phyloP scores from a whole-genome alignment of 1,140 invertebrate genomes.

The Platorchestia sp. region DNA sequence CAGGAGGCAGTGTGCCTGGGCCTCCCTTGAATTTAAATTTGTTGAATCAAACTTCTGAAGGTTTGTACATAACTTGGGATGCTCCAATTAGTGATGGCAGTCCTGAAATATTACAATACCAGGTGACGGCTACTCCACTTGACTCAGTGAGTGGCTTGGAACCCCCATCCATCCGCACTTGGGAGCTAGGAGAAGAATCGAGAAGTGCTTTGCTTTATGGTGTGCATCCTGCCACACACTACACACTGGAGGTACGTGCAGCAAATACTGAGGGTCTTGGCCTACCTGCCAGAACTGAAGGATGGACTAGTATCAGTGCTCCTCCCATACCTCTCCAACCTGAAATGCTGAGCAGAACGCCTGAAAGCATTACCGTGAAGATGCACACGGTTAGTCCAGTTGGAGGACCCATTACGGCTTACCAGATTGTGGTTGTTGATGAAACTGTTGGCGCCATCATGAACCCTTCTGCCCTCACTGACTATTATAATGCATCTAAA shows the following conservation, averaged over 20 bases:
- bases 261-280: conserved; percentile 77
- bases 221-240: conserved; percentile 80
- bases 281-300: conserved; percentile 72
- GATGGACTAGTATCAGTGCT: conserved; percentile 79
- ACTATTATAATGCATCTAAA: conserved; percentile 75
- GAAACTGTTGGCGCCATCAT: conserved; percentile 75
- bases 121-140: conserved; percentile 58
- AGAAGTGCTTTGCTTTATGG: conserved; percentile 69
- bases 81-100: conserved; percentile 59
- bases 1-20: conserved; percentile 58
- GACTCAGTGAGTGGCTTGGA: conserved; percentile 63
- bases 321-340: conserved; percentile 79
- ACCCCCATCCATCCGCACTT: conserved; percentile 39
- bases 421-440: conserved; percentile 81
- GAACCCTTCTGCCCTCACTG: conserved; percentile 74
- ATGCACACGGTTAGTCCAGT: conserved; percentile 78
- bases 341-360: conserved; percentile 75
- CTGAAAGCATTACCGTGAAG: conserved; percentile 76
- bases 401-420: conserved; percentile 81
- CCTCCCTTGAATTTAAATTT: conserved; percentile 60
- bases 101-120: conserved; percentile 60
- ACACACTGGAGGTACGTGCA: conserved; percentile 80
- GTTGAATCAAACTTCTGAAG: conserved; percentile 58
- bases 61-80: conserved; percentile 63
- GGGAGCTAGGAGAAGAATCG: conserved; percentile 57